Base-by-base conservation (phyloP, 1,140 invertebrate species). In the Monochamus saltuarius region DNA sequence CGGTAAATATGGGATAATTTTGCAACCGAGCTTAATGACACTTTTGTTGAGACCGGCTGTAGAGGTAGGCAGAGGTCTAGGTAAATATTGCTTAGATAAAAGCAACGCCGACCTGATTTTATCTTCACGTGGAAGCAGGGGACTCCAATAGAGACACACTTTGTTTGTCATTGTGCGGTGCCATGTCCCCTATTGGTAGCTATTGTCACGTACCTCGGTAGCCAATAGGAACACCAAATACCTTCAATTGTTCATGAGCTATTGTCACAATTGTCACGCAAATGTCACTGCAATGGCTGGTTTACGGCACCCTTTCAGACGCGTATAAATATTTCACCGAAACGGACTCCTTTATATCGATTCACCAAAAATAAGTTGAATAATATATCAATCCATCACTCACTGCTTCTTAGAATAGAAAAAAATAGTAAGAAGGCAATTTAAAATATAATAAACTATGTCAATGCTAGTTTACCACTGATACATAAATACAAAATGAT, bases 191-290 rank as follows among this genome's bases (percentile, higher is more conserved):
- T 53, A 68, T 68, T 68, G 66, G 66, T 53, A 34, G 66, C 61
- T 56, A 64, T 68, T 68, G 66, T 68, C 64, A 60, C 64, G 40
- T 66, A 52, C n/a, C 34, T 22, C 56, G 51, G 29, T 55, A 56
- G 56, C 62, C 65, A 64, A 64, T 65, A 29, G 47, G 40, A 57
- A 51, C 16, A 43, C 39, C 22, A 4, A 19, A 22, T 40, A 29
- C 17, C 52, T 60, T 50, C 62, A 56, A 64, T 65, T 64, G 58
- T 64, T 61, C 58, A 61, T 61, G 59, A 47, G 45, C 64, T 56
- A 69, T 66, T 64, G 67, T 66, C 54, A 62, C 59, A 65, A 68
- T 64, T 68, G 67, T 68, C 67, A 64, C 61, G 65, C 61, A 66
- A 64, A 50, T 58, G 59, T 56, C 54, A 56, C 14, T 38, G 59